Conservation (phyloP, 2,888 invertebrate species). For the Eutolmus rufibarbis region DNA sequence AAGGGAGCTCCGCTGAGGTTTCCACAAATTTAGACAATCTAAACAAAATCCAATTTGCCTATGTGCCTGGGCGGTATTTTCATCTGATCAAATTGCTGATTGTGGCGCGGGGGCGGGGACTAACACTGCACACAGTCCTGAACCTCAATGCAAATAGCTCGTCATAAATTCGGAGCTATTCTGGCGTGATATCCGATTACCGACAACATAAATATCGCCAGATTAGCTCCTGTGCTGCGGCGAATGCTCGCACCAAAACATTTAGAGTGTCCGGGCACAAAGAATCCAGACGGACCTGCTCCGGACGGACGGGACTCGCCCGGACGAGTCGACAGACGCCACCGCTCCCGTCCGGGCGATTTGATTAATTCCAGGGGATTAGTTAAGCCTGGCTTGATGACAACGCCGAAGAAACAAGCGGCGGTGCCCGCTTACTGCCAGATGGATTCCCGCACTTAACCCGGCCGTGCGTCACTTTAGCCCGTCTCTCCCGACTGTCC, state of each 20-base stretch:
- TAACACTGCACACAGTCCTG: background rate
- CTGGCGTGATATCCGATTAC: constrained; percentile 19
- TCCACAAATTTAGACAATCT: background rate
- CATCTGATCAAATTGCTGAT: background rate
- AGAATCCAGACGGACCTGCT: background rate
- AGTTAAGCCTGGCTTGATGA: background rate
- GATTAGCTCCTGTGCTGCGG: background rate
- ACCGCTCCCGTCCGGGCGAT: background rate
- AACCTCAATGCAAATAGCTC: background rate
- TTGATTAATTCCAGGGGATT: constrained; percentile 23
- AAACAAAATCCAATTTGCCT: background rate
- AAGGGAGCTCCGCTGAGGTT: background rate
- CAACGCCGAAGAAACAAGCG: background rate
- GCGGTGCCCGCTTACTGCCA: background rate
- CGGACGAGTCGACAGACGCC: background rate
- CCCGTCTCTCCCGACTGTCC: background rate
- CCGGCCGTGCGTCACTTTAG: background rate
- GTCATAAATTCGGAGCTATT: constrained; percentile 11
- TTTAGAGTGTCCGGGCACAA: background rate
- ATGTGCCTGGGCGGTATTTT: background rate
- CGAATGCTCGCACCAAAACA: background rate
- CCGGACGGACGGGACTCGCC: background rate
- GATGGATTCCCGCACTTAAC: background rate
- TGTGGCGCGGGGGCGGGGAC: background rate
- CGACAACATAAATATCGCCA: constrained; percentile 1